Base-by-base conservation (phyloP, 2,797 vertebrate species). In the Intellagama lesueurii region DNA sequence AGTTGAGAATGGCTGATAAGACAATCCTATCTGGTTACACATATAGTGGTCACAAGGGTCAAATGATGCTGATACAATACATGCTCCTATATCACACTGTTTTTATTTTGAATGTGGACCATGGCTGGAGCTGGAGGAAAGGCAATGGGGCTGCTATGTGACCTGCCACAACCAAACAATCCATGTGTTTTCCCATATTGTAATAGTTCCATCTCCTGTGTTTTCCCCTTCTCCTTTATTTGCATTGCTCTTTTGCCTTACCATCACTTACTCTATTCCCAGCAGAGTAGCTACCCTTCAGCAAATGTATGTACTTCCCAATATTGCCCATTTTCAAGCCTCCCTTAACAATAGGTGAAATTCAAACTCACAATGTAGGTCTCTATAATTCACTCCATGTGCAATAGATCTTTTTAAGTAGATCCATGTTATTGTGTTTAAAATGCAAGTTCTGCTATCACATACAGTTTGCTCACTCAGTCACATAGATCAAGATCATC, bases 391-490 rank as follows among this genome's bases (percentile, higher is more conserved):
- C 52, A 64, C 28, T 32, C 64, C 69, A 73, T 56, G 30, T 49
- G 32, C 26, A 64, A 22, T 16, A 14, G 52, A 44, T 87, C 22
- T 69, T 56, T 73, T 28, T 26, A 72, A 81, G 72, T 32, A 73
- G 47, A 9, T 73, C 22, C 24, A 72, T 56, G 16, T 80, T 32
- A 70, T 22, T 40, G 44, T 60, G 35, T 28, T n/a, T 47, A 35
- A 82, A 82, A 82, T 88, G 73, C 9, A 68, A 66, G 44, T n/a
- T 76, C 44, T 44, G 56, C 32, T 73, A 68, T 83, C 30, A 66
- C 16, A 83, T 49, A 77, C 30, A 77, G n/a, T 83, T 83, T 82
- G 40, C 70, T 88, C 72, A 68, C 14, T 77, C 72, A 68, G 60
- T 83, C 40, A 35, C 28, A 83, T 44, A 83, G 30, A 76, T 83